phyloP scores from a whole-genome alignment of 2,888 invertebrate genomes.

The Odontomyia ornata region DNA sequence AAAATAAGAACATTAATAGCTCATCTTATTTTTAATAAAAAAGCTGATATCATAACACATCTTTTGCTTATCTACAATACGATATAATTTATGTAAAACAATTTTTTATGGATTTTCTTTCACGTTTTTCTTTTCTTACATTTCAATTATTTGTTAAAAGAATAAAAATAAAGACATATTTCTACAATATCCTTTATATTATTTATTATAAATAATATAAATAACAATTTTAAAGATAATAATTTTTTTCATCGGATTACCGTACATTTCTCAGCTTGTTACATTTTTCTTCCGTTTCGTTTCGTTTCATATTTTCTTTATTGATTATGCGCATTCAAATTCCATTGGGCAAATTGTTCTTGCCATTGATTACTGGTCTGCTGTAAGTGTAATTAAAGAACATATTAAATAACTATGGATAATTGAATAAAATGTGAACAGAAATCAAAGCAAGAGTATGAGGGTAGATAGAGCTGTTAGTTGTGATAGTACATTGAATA shows the following conservation, averaged over 20 bases:
- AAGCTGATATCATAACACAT: too few relatives aligned
- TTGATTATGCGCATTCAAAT: constrained; percentile 61
- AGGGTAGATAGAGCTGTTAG: neutral
- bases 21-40: too few relatives aligned
- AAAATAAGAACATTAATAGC: too few relatives aligned
- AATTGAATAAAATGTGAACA: neutral
- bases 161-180: constrained; percentile 28
- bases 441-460: neutral
- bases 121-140: neutral
- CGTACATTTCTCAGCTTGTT: neutral
- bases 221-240: constrained; percentile 24
- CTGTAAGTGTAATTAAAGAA: constrained; percentile 54
- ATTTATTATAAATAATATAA: constrained; percentile 38
- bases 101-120: constrained; percentile 1
- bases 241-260: neutral
- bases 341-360: constrained; percentile 65
- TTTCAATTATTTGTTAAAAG: constrained; percentile 12
- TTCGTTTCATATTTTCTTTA: constrained; percentile 39
- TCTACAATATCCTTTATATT: constrained; percentile 29
- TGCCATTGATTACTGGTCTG: constrained; percentile 64
- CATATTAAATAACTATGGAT: neutral
- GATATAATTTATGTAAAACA: neutral
- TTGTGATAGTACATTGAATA: neutral
- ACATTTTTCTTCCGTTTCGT: neutral
- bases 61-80: too few relatives aligned